Base-by-base conservation (phyloP, 2,888 invertebrate species). In the Drosophila macrothrix region DNA sequence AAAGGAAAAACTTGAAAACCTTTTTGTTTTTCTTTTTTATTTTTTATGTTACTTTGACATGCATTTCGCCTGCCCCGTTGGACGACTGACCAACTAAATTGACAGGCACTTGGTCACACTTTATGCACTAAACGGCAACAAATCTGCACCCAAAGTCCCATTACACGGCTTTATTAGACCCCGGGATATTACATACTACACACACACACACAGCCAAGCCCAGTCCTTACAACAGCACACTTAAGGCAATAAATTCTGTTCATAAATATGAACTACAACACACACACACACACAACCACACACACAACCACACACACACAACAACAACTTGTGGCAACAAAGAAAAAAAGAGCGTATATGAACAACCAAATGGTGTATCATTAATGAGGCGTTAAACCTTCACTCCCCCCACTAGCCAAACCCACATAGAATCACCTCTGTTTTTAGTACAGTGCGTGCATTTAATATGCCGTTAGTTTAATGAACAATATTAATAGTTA, bases 391-490 rank as follows among this genome's bases (percentile, higher is more conserved):
- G 70, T 74, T 73, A 54, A 28, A 37, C 55, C 76, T 73, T 52
- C 46, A 43, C 14, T 67, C 64, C 43, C 37, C 49, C 67, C 52
- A 3, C 12, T 6, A 54, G 35, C 10, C 19, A 56, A 28, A n/a
- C 46, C 9, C 25, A 46, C 9, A 16, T 16, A 31, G 39, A 58
- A 33, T 19, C 29, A 33, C 16, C 49, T 37, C 43, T 41, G 41
- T 56, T 56, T 62, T 59, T 46, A 54, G 41, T 50, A 73, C 50
- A 76, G 67, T 76, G 75, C 73, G 86, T 85, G 84, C 83, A 77
- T 82, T 83, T 83, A 82, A 84, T 84, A 71, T 82, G 68, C 75
- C 53, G 66, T 81, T 76, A 77, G 75, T 73, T 73, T 79, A 83
- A 85, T 83, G 76, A 75, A 73, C 52, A 73, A 71, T 77, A 80